These are phyloP conservation scores for Suricata suricatta DNA, from an alignment of 2,113 vertebrate species.

Conservation along the genomic window DNA sequence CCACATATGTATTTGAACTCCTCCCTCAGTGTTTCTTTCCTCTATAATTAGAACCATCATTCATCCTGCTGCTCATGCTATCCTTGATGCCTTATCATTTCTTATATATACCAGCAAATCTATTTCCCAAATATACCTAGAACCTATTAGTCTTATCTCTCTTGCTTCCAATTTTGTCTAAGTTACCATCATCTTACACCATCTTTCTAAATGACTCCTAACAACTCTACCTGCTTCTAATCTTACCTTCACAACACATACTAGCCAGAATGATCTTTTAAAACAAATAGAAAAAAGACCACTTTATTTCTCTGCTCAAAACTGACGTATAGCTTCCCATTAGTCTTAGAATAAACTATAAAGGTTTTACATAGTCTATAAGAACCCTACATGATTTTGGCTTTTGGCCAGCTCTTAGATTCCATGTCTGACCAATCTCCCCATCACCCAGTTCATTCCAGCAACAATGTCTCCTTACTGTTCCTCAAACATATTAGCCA, in stretches of 20 bases:
- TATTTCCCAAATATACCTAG: neutral
- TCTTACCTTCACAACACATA: neutral
- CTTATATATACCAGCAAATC: neutral
- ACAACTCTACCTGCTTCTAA: neutral
- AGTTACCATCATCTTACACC: neutral
- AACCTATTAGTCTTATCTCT: neutral
- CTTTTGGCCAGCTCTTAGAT: neutral
- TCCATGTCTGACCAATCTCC: neutral
- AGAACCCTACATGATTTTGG: neutral
- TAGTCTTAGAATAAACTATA: neutral
- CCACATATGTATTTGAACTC: neutral
- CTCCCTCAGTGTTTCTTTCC: neutral
- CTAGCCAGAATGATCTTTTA: neutral
- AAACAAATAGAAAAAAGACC: neutral
- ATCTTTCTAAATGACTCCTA: neutral
- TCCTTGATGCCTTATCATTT: neutral
- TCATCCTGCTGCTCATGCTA: neutral
- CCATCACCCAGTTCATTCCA: neutral
- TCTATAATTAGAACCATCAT: neutral
- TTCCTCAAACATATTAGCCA: neutral
- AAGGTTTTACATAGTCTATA: neutral
- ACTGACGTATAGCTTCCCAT: neutral
- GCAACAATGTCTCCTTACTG: neutral
- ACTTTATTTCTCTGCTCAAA: neutral
- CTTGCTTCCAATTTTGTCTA: neutral